A percentile compares a stretch with the other conserved stretches of the same genome.
These are phyloP conservation scores for Gymnoscopelus microlampas DNA, from an alignment of 2,797 vertebrate species.

Conservation along the genomic window DNA sequence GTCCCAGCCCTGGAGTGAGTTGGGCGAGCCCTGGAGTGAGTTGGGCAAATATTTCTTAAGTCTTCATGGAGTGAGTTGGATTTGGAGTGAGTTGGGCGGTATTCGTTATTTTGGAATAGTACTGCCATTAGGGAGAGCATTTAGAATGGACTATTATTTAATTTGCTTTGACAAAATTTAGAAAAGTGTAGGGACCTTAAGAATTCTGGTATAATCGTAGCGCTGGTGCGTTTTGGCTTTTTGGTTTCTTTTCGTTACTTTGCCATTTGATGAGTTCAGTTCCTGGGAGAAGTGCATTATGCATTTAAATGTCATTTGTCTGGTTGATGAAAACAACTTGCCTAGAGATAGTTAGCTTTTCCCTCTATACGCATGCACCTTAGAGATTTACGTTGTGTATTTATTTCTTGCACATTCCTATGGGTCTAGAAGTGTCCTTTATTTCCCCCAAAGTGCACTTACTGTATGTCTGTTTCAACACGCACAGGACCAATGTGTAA, in stretches of 20 bases:
- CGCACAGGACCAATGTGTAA: slow-evolving; percentile 50
- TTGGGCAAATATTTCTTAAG: too few relatives aligned
- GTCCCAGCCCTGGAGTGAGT: too few relatives aligned
- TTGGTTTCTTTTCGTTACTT: slow-evolving; percentile 1
- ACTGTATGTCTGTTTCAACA: slow-evolving; percentile 47
- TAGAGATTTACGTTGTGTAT: slow-evolving; percentile 2
- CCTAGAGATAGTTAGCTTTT: not conserved
- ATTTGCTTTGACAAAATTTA: slow-evolving; percentile 47
- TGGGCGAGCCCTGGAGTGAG: too few relatives aligned
- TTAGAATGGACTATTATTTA: slow-evolving; percentile 30
- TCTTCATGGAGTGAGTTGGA: too few relatives aligned
- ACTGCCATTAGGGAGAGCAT: slow-evolving; percentile 39
- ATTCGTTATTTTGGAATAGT: slow-evolving; percentile 30
- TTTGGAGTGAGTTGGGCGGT: too few relatives aligned
- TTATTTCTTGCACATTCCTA: slow-evolving; percentile 27
- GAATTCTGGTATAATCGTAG: slow-evolving; percentile 4
- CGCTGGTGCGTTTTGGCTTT: slow-evolving; percentile 28
- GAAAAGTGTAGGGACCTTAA: slow-evolving; percentile 43
- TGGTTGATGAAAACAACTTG: too few relatives aligned
- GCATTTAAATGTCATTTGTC: not conserved
- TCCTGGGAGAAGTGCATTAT: not conserved
- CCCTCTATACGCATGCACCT: not conserved
- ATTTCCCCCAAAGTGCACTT: slow-evolving; percentile 70
- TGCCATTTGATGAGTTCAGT: slow-evolving; percentile 12
- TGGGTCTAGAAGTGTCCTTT: slow-evolving; percentile 65